Conservation (phyloP, 2,797 vertebrate species). For the Anguilla obscura region DNA sequence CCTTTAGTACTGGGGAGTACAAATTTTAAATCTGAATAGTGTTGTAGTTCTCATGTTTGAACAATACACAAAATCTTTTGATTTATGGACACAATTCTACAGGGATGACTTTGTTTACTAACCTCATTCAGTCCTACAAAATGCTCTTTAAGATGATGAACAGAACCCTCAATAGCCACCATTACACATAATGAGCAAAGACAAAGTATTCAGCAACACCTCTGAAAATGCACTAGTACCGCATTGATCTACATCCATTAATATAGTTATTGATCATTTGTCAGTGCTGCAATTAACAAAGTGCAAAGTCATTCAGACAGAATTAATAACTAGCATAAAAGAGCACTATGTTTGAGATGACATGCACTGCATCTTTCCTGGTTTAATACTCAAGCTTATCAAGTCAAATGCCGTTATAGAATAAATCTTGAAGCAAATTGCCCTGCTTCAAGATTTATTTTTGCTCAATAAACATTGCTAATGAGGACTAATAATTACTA, state of each 20-base stretch:
- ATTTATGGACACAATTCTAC: not conserved
- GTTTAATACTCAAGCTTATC: not conserved
- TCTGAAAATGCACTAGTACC: not conserved
- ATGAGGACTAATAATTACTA: not conserved
- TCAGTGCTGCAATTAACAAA: not conserved
- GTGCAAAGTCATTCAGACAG: constrained; percentile 6
- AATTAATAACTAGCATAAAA: not conserved
- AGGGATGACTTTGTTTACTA: not conserved
- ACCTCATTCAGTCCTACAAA: not conserved
- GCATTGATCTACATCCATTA: not conserved
- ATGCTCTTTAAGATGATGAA: not conserved
- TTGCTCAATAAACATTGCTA: not conserved
- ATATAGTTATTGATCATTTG: not conserved
- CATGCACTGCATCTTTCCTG: not conserved
- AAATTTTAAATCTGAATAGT: not conserved
- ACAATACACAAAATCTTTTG: not conserved
- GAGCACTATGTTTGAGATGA: not conserved
- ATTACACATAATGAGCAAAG: not conserved
- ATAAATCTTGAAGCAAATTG: not conserved
- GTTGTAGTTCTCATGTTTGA: not conserved
- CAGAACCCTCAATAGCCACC: not conserved
- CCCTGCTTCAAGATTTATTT: too few relatives aligned
- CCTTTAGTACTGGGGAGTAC: not conserved
- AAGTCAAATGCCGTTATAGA: not conserved
- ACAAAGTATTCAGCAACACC: not conserved